Evolutionary conservation across 2,113 vertebrate species (phyloP).

Genomic region (Sciurus niger): DNA sequence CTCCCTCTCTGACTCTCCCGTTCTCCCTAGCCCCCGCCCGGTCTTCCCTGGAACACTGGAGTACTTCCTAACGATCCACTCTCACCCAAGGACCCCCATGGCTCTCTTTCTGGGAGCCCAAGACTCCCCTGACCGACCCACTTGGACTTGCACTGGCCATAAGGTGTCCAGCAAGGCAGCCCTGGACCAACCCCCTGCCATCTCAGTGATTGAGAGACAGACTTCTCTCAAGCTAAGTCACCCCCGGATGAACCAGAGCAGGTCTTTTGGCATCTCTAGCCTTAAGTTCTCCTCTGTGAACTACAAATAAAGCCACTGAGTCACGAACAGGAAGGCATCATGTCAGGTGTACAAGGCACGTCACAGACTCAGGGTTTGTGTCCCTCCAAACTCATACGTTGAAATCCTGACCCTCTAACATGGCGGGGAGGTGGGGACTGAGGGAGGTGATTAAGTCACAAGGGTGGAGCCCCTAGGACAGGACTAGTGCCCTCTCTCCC

Average conservation of each 20-base stretch:
- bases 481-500: background rate
- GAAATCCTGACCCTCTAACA: background rate
- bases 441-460: too few species aligned
- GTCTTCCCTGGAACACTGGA: too few species aligned
- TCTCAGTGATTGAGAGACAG: background rate
- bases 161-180: background rate
- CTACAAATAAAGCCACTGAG: background rate
- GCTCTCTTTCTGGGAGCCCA: background rate
- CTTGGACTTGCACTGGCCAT: background rate
- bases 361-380: too few species aligned
- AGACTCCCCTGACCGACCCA: background rate
- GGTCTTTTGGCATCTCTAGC: background rate
- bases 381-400: background rate
- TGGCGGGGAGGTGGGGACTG: background rate
- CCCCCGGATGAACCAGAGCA: background rate
- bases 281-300: background rate
- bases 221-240: background rate
- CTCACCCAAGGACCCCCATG: background rate
- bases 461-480: too few species aligned
- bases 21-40: background rate
- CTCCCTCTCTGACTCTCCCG: background rate
- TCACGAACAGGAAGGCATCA: background rate
- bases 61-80: background rate
- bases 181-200: background rate
- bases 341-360: background rate